These are phyloP conservation scores for Oxygymnocypris stewartii DNA, from an alignment of 2,113 vertebrate genomes.

Conservation along the genomic window DNA sequence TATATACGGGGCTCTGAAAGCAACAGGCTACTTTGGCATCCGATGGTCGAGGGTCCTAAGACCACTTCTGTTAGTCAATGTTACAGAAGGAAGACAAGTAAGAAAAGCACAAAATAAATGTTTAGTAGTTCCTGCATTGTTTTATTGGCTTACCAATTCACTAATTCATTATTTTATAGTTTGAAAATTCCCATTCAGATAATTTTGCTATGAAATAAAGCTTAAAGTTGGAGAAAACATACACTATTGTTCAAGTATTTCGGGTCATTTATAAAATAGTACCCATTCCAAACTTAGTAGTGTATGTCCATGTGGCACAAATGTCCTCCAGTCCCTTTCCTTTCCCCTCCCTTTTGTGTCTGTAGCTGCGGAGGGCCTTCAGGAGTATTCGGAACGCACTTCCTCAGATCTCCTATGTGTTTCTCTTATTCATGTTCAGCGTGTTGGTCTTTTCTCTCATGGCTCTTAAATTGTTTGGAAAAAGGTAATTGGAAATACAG, in stretches of 20 bases:
- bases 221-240: background rate
- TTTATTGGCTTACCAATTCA: background rate
- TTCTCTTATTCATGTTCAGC: slow-evolving; percentile 92
- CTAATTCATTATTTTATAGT: background rate
- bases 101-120: background rate
- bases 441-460: slow-evolving; percentile 92
- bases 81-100: slow-evolving; percentile 91
- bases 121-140: background rate
- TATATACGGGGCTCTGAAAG: slow-evolving; percentile 77
- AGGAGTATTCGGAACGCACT: slow-evolving; percentile 89
- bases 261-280: background rate
- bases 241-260: background rate
- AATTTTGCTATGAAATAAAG: background rate
- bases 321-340: background rate
- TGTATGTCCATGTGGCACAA: background rate
- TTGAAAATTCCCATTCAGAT: background rate
- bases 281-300: background rate
- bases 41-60: slow-evolving; percentile 88
- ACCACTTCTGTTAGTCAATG: slow-evolving; percentile 89
- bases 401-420: slow-evolving; percentile 87
- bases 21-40: slow-evolving; percentile 67
- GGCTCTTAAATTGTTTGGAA: slow-evolving; percentile 89
- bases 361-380: slow-evolving; percentile 87
- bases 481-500: slow-evolving; percentile 73
- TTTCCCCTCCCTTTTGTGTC: background rate